Base-by-base conservation (phyloP, 2,888 invertebrate genomes). In the Macrosoma leucophasiata region DNA sequence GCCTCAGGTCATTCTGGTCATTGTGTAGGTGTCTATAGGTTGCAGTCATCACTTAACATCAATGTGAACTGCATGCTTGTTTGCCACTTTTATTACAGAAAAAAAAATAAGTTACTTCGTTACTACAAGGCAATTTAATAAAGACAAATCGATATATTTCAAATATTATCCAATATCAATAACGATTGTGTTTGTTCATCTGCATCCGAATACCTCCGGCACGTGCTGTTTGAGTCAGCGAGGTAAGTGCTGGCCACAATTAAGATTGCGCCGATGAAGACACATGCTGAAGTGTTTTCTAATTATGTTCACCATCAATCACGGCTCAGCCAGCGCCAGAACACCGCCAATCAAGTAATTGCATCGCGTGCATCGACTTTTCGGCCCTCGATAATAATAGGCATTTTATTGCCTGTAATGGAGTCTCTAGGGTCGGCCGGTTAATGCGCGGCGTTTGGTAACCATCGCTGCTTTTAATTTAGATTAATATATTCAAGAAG, bases 341-440 rank as follows among this genome's bases (percentile, higher is more conserved):
- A 71, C 78, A 75, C 76, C 73, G 71, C 79, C 81, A 84, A 82
- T 84, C 82, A 84, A 78, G 79, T 82, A 79, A 84, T 82, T 84
- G 82, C 82, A 82, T 84, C 79, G 82, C 82, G 82, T 84, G 82
- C 82, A 82, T 81, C 78, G 74, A 76, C 73, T 79, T 82, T 84
- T 82, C 74, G 79, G 55, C 77, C 78, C 81, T 79, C 78, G 81
- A 81, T 81, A 81, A 82, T 82, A 82, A 84, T 81, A 81, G 81
- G 76, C 81, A 82, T 84, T 84, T 84, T 81, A 84, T 82, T 81
- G 72, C 78, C 70, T 61, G 68, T 84, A 82, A 84, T 84, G 78
- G 75, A 84, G 82, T 84, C 82, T 84, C 82, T 81, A 81, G 82
- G 82, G 82, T 72, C 73, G 62, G 52, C 43, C 62, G 64, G 63